Percentiles rank a stretch among this genome's conserved stretches.
These are phyloP conservation scores for Hydropsyche tenuis DNA, from an alignment of 1,140 invertebrate species.

Conservation along the genomic window DNA sequence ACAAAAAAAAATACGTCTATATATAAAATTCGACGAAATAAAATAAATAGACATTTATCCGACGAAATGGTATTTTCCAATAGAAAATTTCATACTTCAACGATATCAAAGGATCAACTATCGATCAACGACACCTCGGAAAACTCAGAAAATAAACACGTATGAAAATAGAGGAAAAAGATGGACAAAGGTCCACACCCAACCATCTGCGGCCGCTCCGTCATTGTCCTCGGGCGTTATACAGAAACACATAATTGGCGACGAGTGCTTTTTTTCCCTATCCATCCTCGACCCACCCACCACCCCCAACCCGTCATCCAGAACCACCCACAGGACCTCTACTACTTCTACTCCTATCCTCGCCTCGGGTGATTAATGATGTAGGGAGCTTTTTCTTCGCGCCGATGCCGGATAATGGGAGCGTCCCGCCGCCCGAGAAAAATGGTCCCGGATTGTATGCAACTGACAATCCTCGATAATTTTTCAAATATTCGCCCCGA, in stretches of 20 bases:
- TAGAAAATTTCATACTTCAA: too few species aligned
- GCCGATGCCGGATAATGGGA: slow-evolving; percentile 32
- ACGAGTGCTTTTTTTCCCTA: slow-evolving; percentile 31
- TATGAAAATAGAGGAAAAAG: slow-evolving; percentile 9
- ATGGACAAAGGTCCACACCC: slow-evolving; percentile 3
- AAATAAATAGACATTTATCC: too few species aligned
- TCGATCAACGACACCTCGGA: background rate
- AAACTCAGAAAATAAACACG: slow-evolving; percentile 2
- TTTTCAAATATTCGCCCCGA: slow-evolving; percentile 31
- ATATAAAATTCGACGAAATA: too few species aligned
- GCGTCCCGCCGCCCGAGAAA: slow-evolving; percentile 18
- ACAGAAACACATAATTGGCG: slow-evolving; percentile 43
- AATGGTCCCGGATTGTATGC: slow-evolving; percentile 35
- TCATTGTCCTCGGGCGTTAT: slow-evolving; percentile 22
- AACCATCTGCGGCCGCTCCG: slow-evolving; percentile 22
- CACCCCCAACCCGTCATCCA: too few species aligned
- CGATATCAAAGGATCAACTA: slow-evolving; percentile 8
- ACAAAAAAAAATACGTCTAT: too few species aligned
- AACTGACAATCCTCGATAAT: slow-evolving; percentile 38
- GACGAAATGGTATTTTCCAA: too few species aligned
- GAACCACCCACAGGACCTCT: background rate
- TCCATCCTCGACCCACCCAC: background rate
- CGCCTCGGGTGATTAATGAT: slow-evolving; percentile 31
- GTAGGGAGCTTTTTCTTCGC: slow-evolving; percentile 26
- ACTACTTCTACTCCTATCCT: slow-evolving; percentile 11